Conservation (phyloP, 2,113 vertebrate species). For the Anoplopoma fimbria region DNA sequence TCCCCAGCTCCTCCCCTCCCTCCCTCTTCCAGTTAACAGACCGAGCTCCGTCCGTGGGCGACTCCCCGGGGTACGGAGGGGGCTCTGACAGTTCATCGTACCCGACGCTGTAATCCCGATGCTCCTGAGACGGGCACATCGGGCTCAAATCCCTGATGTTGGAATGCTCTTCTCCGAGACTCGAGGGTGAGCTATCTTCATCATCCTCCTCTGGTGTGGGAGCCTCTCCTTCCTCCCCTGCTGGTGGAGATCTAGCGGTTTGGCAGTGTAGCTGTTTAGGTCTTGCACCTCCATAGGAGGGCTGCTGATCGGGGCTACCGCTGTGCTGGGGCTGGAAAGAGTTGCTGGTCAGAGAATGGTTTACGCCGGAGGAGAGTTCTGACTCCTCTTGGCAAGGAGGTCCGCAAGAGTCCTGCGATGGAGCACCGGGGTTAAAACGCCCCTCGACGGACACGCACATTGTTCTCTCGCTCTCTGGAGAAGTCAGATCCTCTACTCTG, state of each 20-base stretch:
- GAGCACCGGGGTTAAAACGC: constrained; percentile 43
- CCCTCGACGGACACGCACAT: constrained; percentile 51
- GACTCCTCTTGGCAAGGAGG: constrained; percentile 62
- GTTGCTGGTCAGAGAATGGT: constrained; percentile 51
- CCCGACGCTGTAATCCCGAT: constrained; percentile 77
- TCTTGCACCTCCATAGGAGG: constrained; percentile 86
- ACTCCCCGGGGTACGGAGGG: constrained; percentile 78
- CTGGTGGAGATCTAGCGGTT: constrained; percentile 68
- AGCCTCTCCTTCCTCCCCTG: constrained; percentile 62
- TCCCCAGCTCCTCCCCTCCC: constrained; percentile 77
- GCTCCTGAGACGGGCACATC: constrained; percentile 62
- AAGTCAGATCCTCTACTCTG: constrained; percentile 48
- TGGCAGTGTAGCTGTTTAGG: constrained; percentile 87
- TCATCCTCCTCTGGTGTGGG: constrained; percentile 54
- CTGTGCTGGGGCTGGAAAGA: constrained; percentile 60
- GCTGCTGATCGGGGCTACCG: constrained; percentile 68
- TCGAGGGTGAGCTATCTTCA: constrained; percentile 39
- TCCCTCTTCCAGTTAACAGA: constrained; percentile 62
- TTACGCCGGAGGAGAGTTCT: constrained; percentile 48
- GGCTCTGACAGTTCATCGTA: constrained; percentile 82
- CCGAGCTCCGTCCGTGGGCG: constrained; percentile 28
- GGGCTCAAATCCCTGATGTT: constrained; percentile 38
- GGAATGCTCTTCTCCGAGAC: constrained; percentile 48
- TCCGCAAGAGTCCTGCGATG: constrained; percentile 59
- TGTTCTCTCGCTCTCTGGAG: constrained; percentile 76